Evolutionary conservation across 2,797 vertebrate species (phyloP).

Genomic region (Anableps anableps): DNA sequence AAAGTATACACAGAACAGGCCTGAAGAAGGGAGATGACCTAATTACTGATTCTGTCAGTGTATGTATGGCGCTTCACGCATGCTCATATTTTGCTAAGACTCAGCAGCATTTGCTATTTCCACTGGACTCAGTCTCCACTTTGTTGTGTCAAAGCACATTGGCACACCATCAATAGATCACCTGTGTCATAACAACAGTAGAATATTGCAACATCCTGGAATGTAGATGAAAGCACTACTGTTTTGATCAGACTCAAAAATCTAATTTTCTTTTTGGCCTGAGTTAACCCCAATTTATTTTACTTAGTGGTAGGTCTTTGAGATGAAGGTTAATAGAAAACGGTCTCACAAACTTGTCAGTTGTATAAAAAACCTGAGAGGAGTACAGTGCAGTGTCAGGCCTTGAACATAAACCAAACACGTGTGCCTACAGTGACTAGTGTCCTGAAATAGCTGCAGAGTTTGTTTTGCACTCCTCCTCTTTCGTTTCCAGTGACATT

Average conservation of each 20-base stretch:
- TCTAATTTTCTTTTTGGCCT: neutral
- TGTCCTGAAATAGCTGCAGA: conserved; percentile 47
- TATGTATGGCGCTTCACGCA: conserved; percentile 5
- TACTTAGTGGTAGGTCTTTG: neutral
- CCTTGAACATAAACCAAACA: conserved; percentile 27
- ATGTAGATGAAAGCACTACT: neutral
- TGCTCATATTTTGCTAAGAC: conserved; percentile 9
- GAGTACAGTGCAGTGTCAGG: neutral
- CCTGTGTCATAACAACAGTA: conserved; percentile 21
- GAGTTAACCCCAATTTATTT: neutral
- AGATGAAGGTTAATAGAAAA: conserved; percentile 25
- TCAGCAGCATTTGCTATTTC: conserved; percentile 36
- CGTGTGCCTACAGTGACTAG: conserved; percentile 14
- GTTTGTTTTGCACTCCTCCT: conserved; percentile 23
- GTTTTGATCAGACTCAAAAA: conserved; percentile 11
- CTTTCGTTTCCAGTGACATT: conserved; percentile 51
- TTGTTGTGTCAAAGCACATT: conserved; percentile 47
- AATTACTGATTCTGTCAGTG: conserved; percentile 42
- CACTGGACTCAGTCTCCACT: conserved; percentile 44
- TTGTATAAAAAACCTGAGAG: neutral
- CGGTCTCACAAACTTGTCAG: conserved; percentile 1
- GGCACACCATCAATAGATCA: conserved; percentile 38
- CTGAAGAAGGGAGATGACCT: conserved; percentile 49
- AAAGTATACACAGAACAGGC: neutral
- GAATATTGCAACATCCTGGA: conserved; percentile 8